Percentiles rank a stretch among this genome's conserved stretches.
Conservation (phyloP, 2,797 vertebrate species). For the Pseudocheirus occidentalis region DNA sequence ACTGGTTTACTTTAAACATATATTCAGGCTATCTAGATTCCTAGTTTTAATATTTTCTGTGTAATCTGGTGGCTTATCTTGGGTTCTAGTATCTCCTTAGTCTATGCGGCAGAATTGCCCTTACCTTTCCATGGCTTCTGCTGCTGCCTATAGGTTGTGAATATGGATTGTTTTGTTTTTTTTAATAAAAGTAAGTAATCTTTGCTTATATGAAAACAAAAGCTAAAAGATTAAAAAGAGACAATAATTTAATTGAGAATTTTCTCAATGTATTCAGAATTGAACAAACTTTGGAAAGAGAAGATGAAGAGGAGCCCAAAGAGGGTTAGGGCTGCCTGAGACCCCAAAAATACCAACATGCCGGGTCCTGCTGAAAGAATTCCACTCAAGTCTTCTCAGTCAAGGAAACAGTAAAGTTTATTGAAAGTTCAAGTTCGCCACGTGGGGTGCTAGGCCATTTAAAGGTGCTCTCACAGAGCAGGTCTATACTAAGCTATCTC, state of each 20-base stretch:
- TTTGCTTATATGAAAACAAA: background rate
- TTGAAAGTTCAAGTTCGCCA: no score
- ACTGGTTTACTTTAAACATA: background rate
- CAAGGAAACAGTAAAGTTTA: no score
- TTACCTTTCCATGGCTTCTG: background rate
- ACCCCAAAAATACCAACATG: no score
- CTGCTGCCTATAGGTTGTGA: background rate
- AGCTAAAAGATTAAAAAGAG: background rate
- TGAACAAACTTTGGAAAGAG: background rate
- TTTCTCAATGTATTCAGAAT: background rate
- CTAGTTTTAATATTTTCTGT: background rate
- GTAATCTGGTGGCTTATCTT: background rate
- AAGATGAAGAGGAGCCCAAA: no score
- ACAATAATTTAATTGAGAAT: background rate
- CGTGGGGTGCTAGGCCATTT: no score
- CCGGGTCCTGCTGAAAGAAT: no score
- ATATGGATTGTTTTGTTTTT: background rate
- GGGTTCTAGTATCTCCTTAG: background rate
- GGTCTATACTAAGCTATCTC: no score
- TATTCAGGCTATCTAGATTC: background rate
- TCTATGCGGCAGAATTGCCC: background rate
- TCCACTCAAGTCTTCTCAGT: no score
- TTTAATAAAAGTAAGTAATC: background rate
- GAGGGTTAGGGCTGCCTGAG: no score
- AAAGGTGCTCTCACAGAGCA: no score